phyloP scores from a whole-genome alignment of 2,113 vertebrate species.

The Phylloscopus whistleri region DNA sequence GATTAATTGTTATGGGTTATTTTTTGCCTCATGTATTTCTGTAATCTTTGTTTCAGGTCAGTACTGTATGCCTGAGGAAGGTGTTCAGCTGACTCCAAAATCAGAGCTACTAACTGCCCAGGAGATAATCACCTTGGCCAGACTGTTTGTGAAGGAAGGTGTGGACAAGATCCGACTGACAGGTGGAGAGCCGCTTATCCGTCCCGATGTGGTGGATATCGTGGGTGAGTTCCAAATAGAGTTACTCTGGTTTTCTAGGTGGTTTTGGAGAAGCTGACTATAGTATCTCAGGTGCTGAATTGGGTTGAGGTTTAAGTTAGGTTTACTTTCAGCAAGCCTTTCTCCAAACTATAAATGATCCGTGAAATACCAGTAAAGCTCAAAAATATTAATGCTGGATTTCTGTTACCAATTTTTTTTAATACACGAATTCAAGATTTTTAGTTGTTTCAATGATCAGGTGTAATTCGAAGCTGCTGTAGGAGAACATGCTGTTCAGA shows the following conservation, averaged over 20 bases:
- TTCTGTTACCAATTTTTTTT: neutral
- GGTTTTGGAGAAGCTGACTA: neutral
- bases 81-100: constrained; percentile 88
- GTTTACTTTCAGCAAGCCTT: neutral
- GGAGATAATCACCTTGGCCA: constrained; percentile 87
- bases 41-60: constrained; percentile 78
- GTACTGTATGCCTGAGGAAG: constrained; percentile 98
- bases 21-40: neutral
- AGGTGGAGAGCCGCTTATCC: constrained; percentile 94
- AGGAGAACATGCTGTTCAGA: neutral
- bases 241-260: neutral
- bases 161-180: constrained; percentile 95
- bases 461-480: neutral
- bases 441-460: neutral
- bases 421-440: neutral
- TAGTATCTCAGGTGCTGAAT: neutral
- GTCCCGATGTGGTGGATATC: constrained; percentile 88
- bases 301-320: neutral
- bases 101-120: constrained; percentile 83
- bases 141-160: constrained; percentile 91
- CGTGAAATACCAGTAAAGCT: neutral
- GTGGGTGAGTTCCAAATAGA: constrained; percentile 77
- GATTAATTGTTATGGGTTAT: neutral
- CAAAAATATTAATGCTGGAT: neutral
- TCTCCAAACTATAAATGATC: neutral